Evolutionary conservation across 2,888 invertebrate species (phyloP).

Genomic region (Agrenia bidenticulata): DNA sequence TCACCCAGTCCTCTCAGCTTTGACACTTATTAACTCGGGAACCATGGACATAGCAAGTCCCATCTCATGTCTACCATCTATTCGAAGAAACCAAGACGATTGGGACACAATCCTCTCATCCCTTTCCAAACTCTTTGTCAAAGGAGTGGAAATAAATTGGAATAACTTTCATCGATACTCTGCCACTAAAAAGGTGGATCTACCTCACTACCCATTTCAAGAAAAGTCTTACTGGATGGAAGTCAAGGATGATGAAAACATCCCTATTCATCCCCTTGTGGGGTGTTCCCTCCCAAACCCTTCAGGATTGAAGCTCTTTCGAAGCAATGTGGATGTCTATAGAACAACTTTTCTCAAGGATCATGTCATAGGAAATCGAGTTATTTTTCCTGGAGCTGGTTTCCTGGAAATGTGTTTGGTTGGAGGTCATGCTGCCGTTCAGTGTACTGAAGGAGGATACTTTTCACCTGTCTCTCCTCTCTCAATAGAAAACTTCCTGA

Average conservation of each 20-base stretch:
- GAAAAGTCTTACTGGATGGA: conserved; percentile 19
- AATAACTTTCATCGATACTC: conserved; percentile 24
- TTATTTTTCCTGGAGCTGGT: conserved; percentile 31
- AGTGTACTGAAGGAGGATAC: conserved; percentile 19
- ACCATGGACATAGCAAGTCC: conserved; percentile 26
- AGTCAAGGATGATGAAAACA: not conserved
- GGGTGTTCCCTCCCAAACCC: conserved; percentile 21
- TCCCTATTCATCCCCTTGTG: conserved; percentile 30
- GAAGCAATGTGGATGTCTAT: conserved; percentile 16
- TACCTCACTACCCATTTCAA: conserved; percentile 34
- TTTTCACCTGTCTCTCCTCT: conserved; percentile 16
- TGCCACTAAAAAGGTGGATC: not conserved
- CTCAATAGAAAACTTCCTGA: conserved; percentile 16
- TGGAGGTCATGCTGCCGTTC: conserved; percentile 20
- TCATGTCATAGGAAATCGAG: conserved; percentile 25
- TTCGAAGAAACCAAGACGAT: conserved; percentile 22
- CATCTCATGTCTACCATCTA: conserved; percentile 27
- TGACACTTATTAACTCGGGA: conserved; percentile 29
- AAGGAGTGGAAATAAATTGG: conserved; percentile 29
- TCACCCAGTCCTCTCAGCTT: conserved; percentile 35
- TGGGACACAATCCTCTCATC: conserved; percentile 27
- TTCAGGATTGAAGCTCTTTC: conserved; percentile 8
- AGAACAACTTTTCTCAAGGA: conserved; percentile 16
- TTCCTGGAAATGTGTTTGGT: conserved; percentile 29
- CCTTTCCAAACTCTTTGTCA: conserved; percentile 24